Percentiles rank a stretch among this genome's conserved stretches.
These are phyloP conservation scores for Thyatira batis DNA, from an alignment of 2,888 invertebrate species.

Conservation along the genomic window DNA sequence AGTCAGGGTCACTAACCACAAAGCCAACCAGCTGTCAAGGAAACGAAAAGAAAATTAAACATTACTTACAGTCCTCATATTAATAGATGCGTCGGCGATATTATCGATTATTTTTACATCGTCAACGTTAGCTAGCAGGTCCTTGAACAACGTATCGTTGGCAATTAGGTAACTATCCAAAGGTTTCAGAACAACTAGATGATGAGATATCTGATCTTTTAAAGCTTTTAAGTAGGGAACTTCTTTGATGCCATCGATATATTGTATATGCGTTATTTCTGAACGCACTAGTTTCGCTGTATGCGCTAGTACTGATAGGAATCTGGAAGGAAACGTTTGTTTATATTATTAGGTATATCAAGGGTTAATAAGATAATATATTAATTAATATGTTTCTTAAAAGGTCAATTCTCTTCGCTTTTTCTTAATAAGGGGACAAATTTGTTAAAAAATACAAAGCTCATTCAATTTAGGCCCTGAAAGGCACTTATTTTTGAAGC, in stretches of 20 bases:
- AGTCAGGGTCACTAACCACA: no score
- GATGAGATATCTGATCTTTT: slow-evolving; percentile 47
- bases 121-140: slow-evolving; percentile 29
- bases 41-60: neutral
- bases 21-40: no score
- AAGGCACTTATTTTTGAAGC: no score
- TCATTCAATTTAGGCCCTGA: no score
- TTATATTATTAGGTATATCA: neutral
- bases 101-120: slow-evolving; percentile 34
- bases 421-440: no score
- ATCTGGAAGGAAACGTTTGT: slow-evolving; percentile 45
- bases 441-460: no score
- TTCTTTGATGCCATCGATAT: slow-evolving; percentile 55
- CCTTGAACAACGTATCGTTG: slow-evolving; percentile 21
- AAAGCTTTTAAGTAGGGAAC: slow-evolving; percentile 51
- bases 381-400: no score
- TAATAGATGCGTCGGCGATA: slow-evolving; percentile 45
- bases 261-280: slow-evolving; percentile 60
- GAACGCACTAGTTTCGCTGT: slow-evolving; percentile 54
- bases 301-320: slow-evolving; percentile 51
- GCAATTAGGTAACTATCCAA: slow-evolving; percentile 42
- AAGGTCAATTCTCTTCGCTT: no score
- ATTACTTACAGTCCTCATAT: slow-evolving; percentile 56
- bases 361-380: neutral
- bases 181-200: slow-evolving; percentile 43